These are phyloP conservation scores for Galbula dea DNA, from an alignment of 2,113 vertebrate genomes.

Conservation along the genomic window DNA sequence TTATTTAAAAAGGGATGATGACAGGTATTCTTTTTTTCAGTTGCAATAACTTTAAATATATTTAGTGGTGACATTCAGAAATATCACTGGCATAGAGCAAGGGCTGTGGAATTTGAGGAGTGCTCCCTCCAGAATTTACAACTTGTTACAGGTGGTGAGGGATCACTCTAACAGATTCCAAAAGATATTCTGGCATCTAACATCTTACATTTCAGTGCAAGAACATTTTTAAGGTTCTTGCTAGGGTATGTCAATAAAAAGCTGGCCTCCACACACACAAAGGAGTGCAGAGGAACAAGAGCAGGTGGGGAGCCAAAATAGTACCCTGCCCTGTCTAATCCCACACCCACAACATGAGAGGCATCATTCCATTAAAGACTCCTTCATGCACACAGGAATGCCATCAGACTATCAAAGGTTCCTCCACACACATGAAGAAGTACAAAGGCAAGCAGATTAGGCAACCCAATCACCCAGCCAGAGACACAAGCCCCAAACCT, in stretches of 20 bases:
- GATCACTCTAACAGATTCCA: not conserved
- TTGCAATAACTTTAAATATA: not conserved
- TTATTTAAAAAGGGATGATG: not conserved
- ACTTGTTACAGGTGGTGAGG: not conserved
- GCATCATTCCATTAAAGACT: not conserved
- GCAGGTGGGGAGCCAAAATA: not conserved
- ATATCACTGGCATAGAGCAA: not conserved
- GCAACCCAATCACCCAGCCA: not conserved
- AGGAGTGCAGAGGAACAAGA: not conserved
- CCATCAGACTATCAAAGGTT: not conserved
- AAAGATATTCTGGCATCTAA: not conserved
- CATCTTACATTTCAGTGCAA: not conserved
- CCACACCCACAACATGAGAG: not conserved
- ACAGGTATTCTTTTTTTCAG: not conserved
- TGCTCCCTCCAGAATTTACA: not conserved
- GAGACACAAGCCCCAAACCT: not conserved
- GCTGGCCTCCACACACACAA: not conserved
- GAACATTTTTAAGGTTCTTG: not conserved
- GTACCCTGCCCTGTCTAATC: not conserved
- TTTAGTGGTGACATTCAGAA: not conserved
- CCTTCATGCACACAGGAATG: not conserved
- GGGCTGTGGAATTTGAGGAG: not conserved
- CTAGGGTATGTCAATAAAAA: not conserved
- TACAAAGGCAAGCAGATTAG: not conserved
- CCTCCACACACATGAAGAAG: fast-evolving